Base-by-base conservation (phyloP, 2,113 vertebrate species). In the Epinephelus cyanopodus region DNA sequence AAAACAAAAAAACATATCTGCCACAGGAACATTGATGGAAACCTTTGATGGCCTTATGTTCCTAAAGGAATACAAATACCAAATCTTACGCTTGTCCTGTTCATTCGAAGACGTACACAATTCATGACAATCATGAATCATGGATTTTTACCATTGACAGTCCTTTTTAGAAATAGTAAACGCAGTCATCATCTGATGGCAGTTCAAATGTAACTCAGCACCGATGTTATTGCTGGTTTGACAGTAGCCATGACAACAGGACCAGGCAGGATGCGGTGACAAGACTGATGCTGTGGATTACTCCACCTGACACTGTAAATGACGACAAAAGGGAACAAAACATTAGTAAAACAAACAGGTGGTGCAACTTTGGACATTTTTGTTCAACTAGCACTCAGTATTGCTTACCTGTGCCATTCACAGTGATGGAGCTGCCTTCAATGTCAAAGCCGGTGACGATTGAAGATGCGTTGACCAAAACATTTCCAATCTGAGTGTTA, bases 231-330 rank as follows among this genome's bases (percentile, higher is more conserved):
- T 70, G 39, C 23, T 77, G 74, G 66, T 10, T 63, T 42, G 54
- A 73, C 45, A 83, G 61, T 2, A 83, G 6, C 81, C 74, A 78
- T 33, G 81, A 83, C 53, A 78, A 12, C n/a, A 73, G 14, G 1
- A 53, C 45, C 8, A 78, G 19, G 45, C 42, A 67, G 62, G 15
- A 53, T 33, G 81, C 68, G 1, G 74, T 67, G 54, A 66, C 0
- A 3, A 78, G 47, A 54, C 68, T 67, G 68, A 78, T 61, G 23
- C 53, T 73, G 19, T 73, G 60, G 4, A 7, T 73, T 3, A 66
- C 29, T 61, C 61, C 81, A 67, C 53, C 33, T 19, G 66, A 62
- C 50, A 19, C 33, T 82, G 64, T 53, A 45, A 60, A 39, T n/a
- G 33, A 8, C 13, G n/a, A 19, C 15, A 23, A 42, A 17, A 81